These are phyloP conservation scores for Echinarachnius parma DNA, from an alignment of 53 echinoderm and acorn worm species.

Conservation along the genomic window DNA sequence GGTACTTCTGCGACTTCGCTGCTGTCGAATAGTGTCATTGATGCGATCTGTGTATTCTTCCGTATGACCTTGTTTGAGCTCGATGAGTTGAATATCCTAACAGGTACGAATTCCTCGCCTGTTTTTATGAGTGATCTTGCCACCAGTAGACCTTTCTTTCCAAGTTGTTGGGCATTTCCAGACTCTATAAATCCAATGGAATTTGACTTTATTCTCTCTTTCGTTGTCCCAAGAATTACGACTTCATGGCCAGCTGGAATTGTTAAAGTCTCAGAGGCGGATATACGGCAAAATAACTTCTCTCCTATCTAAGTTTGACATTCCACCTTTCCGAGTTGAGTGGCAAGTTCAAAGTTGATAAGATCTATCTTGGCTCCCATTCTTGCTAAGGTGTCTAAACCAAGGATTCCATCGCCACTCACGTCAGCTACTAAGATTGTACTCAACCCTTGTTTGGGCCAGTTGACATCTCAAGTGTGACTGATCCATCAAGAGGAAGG, in stretches of 20 bases:
- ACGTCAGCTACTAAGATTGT: slow-evolving; percentile 14
- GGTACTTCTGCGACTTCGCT: not conserved
- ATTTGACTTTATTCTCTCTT: not conserved
- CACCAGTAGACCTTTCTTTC: slow-evolving; percentile 7
- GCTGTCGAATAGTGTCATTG: not conserved
- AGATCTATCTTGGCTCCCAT: slow-evolving; percentile 16
- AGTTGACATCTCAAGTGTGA: not conserved
- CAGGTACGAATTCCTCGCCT: not conserved
- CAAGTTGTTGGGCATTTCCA: not conserved
- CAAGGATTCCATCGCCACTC: slow-evolving; percentile 10
- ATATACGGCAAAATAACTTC: slow-evolving; percentile 7
- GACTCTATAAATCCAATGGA: slow-evolving; percentile 10
- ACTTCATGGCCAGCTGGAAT: slow-evolving; percentile 29
- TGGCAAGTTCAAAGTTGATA: not conserved
- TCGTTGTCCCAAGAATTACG: not conserved
- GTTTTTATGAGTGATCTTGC: slow-evolving; percentile 6
- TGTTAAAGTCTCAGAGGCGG: slow-evolving; percentile 5
- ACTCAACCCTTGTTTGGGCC: not conserved
- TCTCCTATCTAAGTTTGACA: not conserved
- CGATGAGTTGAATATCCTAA: slow-evolving; percentile 22
- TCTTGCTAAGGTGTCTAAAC: slow-evolving; percentile 2
- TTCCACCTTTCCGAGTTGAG: slow-evolving; percentile 8
- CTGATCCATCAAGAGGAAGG: not conserved
- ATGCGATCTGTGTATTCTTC: not conserved
- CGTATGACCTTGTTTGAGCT: slow-evolving; percentile 13